These are phyloP conservation scores for Euwallacea similis DNA, from an alignment of 1,140 invertebrate species.

Conservation along the genomic window DNA sequence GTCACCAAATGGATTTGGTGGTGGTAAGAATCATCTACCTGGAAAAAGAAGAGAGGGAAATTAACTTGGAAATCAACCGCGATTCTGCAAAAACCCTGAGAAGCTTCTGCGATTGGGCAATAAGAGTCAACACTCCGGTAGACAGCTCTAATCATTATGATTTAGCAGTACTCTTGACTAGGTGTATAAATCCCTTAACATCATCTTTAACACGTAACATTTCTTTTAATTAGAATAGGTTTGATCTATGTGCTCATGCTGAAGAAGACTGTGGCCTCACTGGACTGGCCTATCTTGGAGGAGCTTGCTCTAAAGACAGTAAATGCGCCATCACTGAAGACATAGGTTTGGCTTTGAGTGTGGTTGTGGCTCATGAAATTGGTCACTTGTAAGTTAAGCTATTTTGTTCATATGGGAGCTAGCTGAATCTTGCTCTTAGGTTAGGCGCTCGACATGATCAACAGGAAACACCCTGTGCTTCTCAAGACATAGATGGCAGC, in stretches of 20 bases:
- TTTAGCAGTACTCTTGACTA: slow-evolving; percentile 72
- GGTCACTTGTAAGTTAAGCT: slow-evolving; percentile 67
- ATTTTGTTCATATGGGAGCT: neutral
- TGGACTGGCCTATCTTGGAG: slow-evolving; percentile 67
- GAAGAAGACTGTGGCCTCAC: slow-evolving; percentile 64
- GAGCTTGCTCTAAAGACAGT: slow-evolving; percentile 65
- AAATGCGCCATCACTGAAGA: slow-evolving; percentile 72
- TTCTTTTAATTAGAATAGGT: slow-evolving; percentile 42
- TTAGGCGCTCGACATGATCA: slow-evolving; percentile 64
- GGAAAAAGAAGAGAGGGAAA: slow-evolving; percentile 59
- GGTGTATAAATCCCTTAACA: slow-evolving; percentile 54
- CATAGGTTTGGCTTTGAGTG: slow-evolving; percentile 65
- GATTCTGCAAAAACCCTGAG: slow-evolving; percentile 64
- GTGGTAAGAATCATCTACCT: slow-evolving; percentile 64
- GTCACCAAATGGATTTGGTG: slow-evolving; percentile 69
- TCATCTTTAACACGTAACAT: neutral
- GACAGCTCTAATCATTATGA: slow-evolving; percentile 74
- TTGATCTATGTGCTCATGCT: slow-evolving; percentile 54
- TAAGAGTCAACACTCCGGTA: slow-evolving; percentile 66
- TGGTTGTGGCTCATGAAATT: slow-evolving; percentile 72
- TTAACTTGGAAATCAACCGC: slow-evolving; percentile 59
- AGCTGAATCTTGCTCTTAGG: slow-evolving; percentile 52
- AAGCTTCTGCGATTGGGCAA: slow-evolving; percentile 71
- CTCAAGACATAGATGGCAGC: slow-evolving; percentile 52
- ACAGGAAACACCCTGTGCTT: slow-evolving; percentile 53